phyloP scores from a whole-genome alignment of 2,888 invertebrate species.

The Mechanitis mazaeus region DNA sequence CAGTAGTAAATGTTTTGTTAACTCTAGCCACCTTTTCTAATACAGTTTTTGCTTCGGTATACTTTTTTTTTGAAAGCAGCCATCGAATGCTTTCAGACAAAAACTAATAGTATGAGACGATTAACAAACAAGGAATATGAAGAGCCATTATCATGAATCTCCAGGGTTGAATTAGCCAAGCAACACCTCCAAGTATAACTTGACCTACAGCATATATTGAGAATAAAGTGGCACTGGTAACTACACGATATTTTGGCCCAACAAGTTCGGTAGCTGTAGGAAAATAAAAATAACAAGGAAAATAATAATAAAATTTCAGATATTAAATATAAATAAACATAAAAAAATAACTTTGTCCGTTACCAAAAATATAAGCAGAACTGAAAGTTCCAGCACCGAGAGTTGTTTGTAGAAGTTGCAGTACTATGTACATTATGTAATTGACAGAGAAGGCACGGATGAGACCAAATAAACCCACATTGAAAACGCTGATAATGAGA shows the following conservation, averaged over 20 bases:
- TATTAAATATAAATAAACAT: slow-evolving; percentile 21
- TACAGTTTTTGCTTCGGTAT: slow-evolving; percentile 77
- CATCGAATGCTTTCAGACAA: slow-evolving; percentile 82
- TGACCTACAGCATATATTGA: slow-evolving; percentile 85
- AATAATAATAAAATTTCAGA: slow-evolving; percentile 8
- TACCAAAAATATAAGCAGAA: slow-evolving; percentile 44
- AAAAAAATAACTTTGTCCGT: not conserved
- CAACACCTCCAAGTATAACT: slow-evolving; percentile 79
- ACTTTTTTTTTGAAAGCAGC: slow-evolving; percentile 81
- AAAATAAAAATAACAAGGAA: not conserved
- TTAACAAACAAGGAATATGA: slow-evolving; percentile 81
- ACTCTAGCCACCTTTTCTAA: slow-evolving; percentile 78
- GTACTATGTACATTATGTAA: slow-evolving; percentile 55
- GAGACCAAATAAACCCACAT: slow-evolving; percentile 51
- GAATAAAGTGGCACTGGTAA: slow-evolving; percentile 81
- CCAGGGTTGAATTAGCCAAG: slow-evolving; percentile 83
- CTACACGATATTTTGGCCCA: slow-evolving; percentile 82
- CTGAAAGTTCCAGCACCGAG: slow-evolving; percentile 60
- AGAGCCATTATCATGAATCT: slow-evolving; percentile 78
- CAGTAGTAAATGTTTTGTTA: slow-evolving; percentile 75
- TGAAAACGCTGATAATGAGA: slow-evolving; percentile 61
- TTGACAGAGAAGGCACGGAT: slow-evolving; percentile 69
- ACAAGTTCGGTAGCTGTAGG: slow-evolving; percentile 80
- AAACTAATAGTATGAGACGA: slow-evolving; percentile 81
- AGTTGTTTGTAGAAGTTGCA: slow-evolving; percentile 59